Evolutionary conservation across 1,140 invertebrate genomes (phyloP), one percentile per base, ranked within the genome.

Genomic region (Cheumatopsyche charites): DNA sequence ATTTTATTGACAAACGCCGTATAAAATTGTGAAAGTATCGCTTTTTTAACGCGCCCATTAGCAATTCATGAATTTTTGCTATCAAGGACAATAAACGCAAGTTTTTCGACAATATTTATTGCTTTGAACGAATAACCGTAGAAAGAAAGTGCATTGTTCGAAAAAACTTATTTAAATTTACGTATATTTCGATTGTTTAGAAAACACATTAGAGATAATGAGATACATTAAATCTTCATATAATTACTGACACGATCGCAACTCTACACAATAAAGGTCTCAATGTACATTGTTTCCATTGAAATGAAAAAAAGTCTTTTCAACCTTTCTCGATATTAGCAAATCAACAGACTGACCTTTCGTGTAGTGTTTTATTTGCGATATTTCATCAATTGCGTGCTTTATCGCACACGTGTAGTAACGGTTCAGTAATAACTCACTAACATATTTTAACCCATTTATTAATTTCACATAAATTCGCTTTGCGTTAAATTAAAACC

Each of bases 351-450:
- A 23, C 19, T 58, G 23, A 58, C 55, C 55, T 58, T 58, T 58
- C 4, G 12, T 1, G 11, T 23, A 13, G 25, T 21, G 25, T 36
- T 36, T 36, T 36, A 26, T 58, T 58, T 25, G 47, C 47, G 25
- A 58, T 25, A 25, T 58, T 58, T 58, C 62, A 25, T 63, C 62
- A 63, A 63, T 63, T 63, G 29, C 62, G 62, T 41, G 62, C 9
- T 42, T 63, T 63, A 63, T 25, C 29, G 62, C 62, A 58, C 15
- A 62, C 12, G 58, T 62, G 19, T 21, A 17, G 58, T 62, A 62
- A 63, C 29, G 42, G 4, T 63, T 42, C 29, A 63, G 23, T 43
- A 63, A 62, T 63, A 63, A 42, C 62, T 43, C 19, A 42, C 9
- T 21, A 29, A 12, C 6, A 43, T 19, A 17, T 17, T 63, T 63